Percentiles rank a stretch among this genome's conserved stretches.
These are phyloP conservation scores for Trinorchestia longiramus DNA, from an alignment of 1,140 invertebrate genomes.

Conservation along the genomic window DNA sequence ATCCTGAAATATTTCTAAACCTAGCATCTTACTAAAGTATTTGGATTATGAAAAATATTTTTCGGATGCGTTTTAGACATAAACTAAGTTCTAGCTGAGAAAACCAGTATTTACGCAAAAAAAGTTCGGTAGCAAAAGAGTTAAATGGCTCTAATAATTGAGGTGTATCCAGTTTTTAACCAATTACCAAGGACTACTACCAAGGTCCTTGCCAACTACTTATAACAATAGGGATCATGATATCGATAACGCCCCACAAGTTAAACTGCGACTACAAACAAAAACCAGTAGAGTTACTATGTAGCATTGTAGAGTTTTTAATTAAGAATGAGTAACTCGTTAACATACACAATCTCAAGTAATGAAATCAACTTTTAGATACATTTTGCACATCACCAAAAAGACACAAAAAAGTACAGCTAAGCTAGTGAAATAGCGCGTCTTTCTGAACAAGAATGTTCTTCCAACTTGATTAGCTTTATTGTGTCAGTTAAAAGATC, in stretches of 20 bases:
- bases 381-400: not conserved
- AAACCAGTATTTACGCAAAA: too few relatives aligned
- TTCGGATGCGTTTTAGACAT: not conserved
- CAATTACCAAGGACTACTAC: too few relatives aligned
- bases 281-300: not conserved
- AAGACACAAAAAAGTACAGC: not conserved
- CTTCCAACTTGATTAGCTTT: not conserved
- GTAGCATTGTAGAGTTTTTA: not conserved
- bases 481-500: not conserved
- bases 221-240: too few relatives aligned
- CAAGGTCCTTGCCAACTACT: too few relatives aligned
- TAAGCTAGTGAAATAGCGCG: not conserved
- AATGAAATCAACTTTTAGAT: not conserved
- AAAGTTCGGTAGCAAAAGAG: too few relatives aligned
- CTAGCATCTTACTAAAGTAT: not conserved
- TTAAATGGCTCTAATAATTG: too few relatives aligned
- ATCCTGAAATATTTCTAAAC: not conserved
- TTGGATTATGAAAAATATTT: not conserved
- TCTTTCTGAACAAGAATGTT: not conserved
- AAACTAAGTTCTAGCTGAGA: not conserved
- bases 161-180: too few relatives aligned
- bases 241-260: too few relatives aligned
- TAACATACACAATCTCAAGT: not conserved
- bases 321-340: not conserved
- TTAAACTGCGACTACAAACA: not conserved